Conservation (phyloP, 2,113 vertebrate species). For the Mustela lutreola region DNA sequence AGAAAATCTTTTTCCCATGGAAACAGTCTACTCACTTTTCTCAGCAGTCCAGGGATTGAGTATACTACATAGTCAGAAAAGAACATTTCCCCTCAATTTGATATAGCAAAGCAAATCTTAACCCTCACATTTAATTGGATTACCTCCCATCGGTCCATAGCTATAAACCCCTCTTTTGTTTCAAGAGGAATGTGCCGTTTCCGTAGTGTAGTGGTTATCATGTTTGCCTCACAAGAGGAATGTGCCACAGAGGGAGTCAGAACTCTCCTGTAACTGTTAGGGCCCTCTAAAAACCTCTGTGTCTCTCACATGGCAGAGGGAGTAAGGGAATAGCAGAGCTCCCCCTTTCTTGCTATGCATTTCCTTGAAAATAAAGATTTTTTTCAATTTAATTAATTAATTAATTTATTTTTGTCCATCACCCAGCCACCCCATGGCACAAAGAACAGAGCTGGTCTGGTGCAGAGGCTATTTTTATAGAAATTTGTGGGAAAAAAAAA, state of each 20-base stretch:
- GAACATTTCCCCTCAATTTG: neutral
- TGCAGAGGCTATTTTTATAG: neutral
- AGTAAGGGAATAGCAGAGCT: neutral
- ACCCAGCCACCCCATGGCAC: neutral
- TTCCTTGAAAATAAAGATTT: constrained; percentile 8
- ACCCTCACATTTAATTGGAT: neutral
- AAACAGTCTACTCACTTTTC: neutral
- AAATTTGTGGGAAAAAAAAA: neutral
- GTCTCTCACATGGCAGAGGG: neutral
- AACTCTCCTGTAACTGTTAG: neutral
- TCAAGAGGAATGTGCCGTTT: neutral
- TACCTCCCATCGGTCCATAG: neutral
- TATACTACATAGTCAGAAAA: neutral
- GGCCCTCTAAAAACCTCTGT: neutral
- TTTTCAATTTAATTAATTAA: neutral
- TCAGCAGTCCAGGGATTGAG: neutral
- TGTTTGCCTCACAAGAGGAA: neutral
- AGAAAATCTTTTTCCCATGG: neutral
- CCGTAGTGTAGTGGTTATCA: no score
- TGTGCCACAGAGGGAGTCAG: neutral
- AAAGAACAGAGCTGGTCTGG: neutral
- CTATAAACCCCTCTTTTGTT: neutral
- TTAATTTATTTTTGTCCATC: no score
- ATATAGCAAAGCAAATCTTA: neutral
- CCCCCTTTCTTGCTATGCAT: neutral